Evolutionary conservation across 2,113 vertebrate species (phyloP).

Genomic region (Zootoca vivipara): DNA sequence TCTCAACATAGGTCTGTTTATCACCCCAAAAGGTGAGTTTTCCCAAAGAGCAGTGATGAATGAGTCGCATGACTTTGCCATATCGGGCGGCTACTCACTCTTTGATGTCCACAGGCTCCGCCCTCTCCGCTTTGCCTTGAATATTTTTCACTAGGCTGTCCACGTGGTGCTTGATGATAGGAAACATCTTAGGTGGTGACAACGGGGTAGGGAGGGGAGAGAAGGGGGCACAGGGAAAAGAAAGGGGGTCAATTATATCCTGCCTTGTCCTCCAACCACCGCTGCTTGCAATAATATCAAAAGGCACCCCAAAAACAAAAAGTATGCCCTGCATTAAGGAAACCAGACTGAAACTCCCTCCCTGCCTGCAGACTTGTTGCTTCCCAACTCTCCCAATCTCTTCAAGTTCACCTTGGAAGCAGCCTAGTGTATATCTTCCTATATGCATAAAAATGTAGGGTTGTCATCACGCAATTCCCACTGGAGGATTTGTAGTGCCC

Average conservation of each 20-base stretch:
- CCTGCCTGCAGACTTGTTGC: too few relatives aligned
- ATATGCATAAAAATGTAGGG: too few relatives aligned
- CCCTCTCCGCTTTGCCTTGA: constrained; percentile 54
- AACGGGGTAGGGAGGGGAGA: neutral
- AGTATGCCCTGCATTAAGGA: too few relatives aligned
- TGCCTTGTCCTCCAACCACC: too few relatives aligned
- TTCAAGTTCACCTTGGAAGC: too few relatives aligned
- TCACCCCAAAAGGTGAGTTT: neutral
- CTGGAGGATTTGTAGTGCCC: too few relatives aligned
- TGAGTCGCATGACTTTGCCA: neutral
- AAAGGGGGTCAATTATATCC: neutral
- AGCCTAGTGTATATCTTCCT: too few relatives aligned
- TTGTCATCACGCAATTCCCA: too few relatives aligned
- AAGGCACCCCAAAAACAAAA: neutral
- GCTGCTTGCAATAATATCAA: neutral
- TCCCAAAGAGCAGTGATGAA: neutral
- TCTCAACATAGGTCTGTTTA: neutral
- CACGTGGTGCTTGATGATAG: constrained; percentile 72
- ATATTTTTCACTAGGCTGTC: constrained; percentile 55
- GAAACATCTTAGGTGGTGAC: constrained; percentile 64
- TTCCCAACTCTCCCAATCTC: too few relatives aligned
- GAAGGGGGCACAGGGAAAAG: neutral
- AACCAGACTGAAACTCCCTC: too few relatives aligned
- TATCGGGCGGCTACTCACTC: constrained; percentile 54
- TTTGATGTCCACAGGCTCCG: constrained; percentile 62